Base-by-base conservation (phyloP, 2,113 vertebrate species). In the Vimba vimba region DNA sequence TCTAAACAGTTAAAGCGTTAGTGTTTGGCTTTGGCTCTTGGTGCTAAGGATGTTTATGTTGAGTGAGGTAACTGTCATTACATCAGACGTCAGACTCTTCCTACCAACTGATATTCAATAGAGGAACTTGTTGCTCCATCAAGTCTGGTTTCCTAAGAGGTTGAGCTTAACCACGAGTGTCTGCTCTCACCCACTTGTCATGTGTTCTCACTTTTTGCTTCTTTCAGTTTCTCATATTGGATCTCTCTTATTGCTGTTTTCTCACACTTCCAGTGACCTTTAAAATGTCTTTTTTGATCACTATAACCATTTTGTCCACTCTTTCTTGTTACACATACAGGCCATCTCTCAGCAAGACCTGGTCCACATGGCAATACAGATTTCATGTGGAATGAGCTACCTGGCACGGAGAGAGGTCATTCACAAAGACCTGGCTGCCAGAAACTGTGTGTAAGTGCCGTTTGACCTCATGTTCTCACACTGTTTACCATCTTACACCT, bases 331-430 rank as follows among this genome's bases (percentile, higher is more conserved):
- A 76, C 86, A 91, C 74, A 84, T 86, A 55, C 93, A 99, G 98
- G 97, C 98, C 0, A 95, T 99, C 91, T 99, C 98, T 90, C 98
- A 99, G 79, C 98, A 99, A 91, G 98, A 99, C 89, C 91, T 99
- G 90, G 98, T 99, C 4, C 98, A 99, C 84, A 99, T 99, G 97
- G 98, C 98, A 52, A 99, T 99, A 91, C 98, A 99, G 95, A 98
- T 99, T 10, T 97, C 98, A 73, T 99, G 98, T 89, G 98, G 98
- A 36, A 99, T 99, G 98, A 99, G 98, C 94, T 99, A 99, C 88
- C 93, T 99, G 93, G 95, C 98, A 83, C 94, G 98, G 86, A 90
- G 98, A 86, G 98, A 99, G 94, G 98, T 99, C 90, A 99, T 99
- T 86, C 98, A 99, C 92, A 99, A 97, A 95, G 98, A 99, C 94